phyloP scores from a whole-genome alignment of 1,140 invertebrate species.

The Drosophila mojavensis region DNA sequence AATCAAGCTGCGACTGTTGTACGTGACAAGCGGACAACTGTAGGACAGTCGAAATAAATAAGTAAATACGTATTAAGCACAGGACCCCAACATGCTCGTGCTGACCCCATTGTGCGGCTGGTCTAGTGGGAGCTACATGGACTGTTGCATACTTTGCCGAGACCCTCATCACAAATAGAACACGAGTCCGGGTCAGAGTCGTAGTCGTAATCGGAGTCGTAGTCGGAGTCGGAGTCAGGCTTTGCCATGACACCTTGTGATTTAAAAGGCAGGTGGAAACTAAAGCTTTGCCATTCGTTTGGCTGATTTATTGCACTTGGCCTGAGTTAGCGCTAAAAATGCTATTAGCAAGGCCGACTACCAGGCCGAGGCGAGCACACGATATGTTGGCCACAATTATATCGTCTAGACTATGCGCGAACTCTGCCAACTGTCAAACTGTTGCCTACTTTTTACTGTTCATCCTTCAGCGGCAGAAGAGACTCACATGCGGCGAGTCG shows the following conservation, averaged over 20 bases:
- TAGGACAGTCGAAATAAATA: constrained; percentile 72
- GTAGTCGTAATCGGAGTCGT: too few species aligned
- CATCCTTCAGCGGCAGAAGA: constrained; percentile 11
- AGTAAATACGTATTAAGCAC: constrained; percentile 70
- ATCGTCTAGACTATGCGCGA: constrained; percentile 62
- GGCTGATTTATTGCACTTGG: constrained; percentile 62
- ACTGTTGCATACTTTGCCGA: constrained; percentile 50
- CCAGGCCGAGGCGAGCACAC: constrained; percentile 31
- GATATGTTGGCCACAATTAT: constrained; percentile 63
- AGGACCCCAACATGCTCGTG: constrained; percentile 51
- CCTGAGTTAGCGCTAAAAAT: constrained; percentile 65
- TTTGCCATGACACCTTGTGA: constrained; percentile 71
- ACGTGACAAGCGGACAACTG: constrained; percentile 73
- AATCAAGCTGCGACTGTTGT: constrained; percentile 70
- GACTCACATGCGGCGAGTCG: constrained; percentile 27
- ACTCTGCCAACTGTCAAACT: constrained; percentile 60
- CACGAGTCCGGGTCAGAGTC: not conserved
- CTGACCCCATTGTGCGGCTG: constrained; percentile 54
- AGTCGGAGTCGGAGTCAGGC: constrained; percentile 1
- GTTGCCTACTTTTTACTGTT: constrained; percentile 34
- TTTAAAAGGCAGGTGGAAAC: constrained; percentile 75
- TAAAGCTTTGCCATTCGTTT: constrained; percentile 46
- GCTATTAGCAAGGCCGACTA: constrained; percentile 43
- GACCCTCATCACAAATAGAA: constrained; percentile 69
- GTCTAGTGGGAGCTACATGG: constrained; percentile 21